A percentile compares a stretch with the other conserved stretches of the same genome.
These are phyloP conservation scores for Seira sanloemensis DNA, from an alignment of 2,888 invertebrate species.

Conservation along the genomic window DNA sequence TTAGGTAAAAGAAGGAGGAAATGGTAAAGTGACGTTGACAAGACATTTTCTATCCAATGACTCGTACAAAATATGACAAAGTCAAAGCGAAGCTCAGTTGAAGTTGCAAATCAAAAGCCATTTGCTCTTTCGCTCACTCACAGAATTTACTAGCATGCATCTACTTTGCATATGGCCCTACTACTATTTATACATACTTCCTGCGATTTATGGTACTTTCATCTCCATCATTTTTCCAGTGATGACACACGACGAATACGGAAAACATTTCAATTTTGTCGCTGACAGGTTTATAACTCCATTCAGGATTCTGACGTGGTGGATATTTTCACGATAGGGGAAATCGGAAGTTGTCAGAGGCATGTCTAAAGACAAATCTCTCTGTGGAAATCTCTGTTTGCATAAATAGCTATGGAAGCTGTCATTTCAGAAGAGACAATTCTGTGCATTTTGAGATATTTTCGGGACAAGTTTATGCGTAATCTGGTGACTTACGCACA, in stretches of 20 bases:
- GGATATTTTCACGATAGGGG: not conserved
- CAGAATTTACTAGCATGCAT: no score
- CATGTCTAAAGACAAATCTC: not conserved
- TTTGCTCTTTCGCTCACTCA: not conserved
- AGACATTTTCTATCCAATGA: not conserved
- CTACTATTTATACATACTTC: no score
- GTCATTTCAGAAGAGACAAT: no score
- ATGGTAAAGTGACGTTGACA: not conserved
- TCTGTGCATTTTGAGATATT: no score
- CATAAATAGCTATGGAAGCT: no score
- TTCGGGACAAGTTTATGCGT: no score
- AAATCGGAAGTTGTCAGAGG: not conserved
- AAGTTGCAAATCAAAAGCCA: no score
- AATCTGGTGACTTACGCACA: no score
- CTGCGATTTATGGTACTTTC: not conserved
- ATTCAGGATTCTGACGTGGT: not conserved
- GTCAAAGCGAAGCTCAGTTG: no score
- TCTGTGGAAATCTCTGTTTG: no score
- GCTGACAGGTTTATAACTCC: not conserved
- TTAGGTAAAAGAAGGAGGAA: no score
- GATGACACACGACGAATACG: not conserved
- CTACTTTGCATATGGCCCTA: no score
- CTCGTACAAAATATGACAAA: not conserved
- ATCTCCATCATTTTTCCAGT: not conserved
- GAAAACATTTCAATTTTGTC: not conserved